A percentile compares a stretch with the other conserved stretches of the same genome.
Evolutionary conservation across 2,888 invertebrate species (phyloP).

Genomic region (Pelosia muscerda): DNA sequence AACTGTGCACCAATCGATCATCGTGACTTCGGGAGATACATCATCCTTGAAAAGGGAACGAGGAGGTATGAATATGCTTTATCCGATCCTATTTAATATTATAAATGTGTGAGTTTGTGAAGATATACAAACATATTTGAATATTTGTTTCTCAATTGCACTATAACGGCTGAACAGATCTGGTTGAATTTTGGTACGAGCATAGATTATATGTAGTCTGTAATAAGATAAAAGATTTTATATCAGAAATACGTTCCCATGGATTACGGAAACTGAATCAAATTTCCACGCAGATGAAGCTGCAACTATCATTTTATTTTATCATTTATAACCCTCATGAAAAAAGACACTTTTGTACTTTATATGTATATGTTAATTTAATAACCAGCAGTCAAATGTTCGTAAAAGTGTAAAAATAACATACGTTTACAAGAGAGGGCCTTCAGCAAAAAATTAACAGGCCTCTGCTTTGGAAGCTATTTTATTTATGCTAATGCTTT

Average conservation of each 20-base stretch:
- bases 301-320: no score
- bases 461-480: conserved; percentile 14
- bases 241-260: no score
- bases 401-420: conserved; percentile 18
- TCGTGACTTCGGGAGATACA: conserved; percentile 30
- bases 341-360: background rate
- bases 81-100: no score
- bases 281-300: no score
- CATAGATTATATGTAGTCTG: no score
- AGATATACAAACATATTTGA: no score
- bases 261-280: no score
- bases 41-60: conserved; percentile 57
- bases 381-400: background rate
- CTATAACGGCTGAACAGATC: no score
- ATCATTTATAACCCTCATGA: background rate
- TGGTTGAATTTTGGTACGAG: no score
- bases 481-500: conserved; percentile 26
- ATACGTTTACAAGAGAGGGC: conserved; percentile 1
- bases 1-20: conserved; percentile 86
- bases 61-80: conserved; percentile 16
- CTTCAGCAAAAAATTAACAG: conserved; percentile 17
- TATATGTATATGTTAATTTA: conserved; percentile 9
- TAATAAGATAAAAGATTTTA: no score
- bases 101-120: no score
- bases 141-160: no score